Evolutionary conservation across 2,797 vertebrate species (phyloP).

Genomic region (Poecilia gillii): DNA sequence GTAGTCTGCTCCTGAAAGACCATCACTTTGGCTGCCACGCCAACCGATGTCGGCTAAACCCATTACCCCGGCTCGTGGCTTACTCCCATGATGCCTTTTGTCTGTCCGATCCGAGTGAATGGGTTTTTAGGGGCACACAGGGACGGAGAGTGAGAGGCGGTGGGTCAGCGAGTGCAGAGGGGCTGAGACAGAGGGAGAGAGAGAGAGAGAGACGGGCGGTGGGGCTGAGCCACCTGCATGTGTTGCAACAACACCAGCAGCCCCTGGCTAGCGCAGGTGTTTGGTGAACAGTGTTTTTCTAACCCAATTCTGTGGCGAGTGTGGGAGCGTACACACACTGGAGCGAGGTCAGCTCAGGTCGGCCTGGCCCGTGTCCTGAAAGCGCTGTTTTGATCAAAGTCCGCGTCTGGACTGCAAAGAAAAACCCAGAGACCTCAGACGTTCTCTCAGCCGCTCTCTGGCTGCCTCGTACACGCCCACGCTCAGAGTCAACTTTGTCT

Average conservation of each 20-base stretch:
- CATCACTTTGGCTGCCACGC: constrained; percentile 15
- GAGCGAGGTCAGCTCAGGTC: constrained; percentile 47
- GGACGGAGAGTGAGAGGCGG: background rate
- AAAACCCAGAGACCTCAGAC: constrained; percentile 55
- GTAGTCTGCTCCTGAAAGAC: constrained; percentile 11
- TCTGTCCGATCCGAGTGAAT: constrained; percentile 55
- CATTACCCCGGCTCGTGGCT: constrained; percentile 33
- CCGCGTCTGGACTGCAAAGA: constrained; percentile 40
- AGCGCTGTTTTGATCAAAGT: constrained; percentile 67
- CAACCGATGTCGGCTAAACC: constrained; percentile 32
- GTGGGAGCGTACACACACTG: constrained; percentile 27
- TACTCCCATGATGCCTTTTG: constrained; percentile 63
- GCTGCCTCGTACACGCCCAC: constrained; percentile 8
- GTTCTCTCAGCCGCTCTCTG: constrained; percentile 4
- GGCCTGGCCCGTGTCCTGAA: constrained; percentile 45
- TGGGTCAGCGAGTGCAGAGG: constrained; percentile 3
- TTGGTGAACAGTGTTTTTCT: constrained; percentile 44
- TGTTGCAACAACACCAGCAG: constrained; percentile 45
- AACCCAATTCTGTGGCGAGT: constrained; percentile 26
- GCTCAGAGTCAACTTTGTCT: constrained; percentile 8
- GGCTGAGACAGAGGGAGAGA: constrained; percentile 1
- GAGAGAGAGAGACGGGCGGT: background rate
- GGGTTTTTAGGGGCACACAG: constrained; percentile 21
- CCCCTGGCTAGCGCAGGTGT: constrained; percentile 58
- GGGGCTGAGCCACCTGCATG: constrained; percentile 45